These are phyloP conservation scores for Xylota segnis DNA, from an alignment of 2,888 invertebrate species.

Conservation along the genomic window DNA sequence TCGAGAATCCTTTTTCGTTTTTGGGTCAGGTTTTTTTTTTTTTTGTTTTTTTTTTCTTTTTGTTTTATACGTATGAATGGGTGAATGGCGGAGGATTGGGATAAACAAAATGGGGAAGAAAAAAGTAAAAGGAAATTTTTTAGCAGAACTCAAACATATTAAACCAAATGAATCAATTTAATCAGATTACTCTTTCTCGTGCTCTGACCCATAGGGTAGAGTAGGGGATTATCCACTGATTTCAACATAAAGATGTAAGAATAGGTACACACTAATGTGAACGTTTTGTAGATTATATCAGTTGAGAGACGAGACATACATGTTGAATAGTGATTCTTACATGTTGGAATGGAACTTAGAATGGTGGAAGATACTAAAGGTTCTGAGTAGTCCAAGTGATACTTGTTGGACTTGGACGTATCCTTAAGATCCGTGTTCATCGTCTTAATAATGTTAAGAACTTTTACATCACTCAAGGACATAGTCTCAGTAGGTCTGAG, in stretches of 20 bases:
- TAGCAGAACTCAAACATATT: slow-evolving; percentile 64
- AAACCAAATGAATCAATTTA: slow-evolving; percentile 61
- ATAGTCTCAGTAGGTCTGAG: too few relatives aligned
- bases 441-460: too few relatives aligned
- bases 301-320: too few relatives aligned
- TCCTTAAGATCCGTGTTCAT: too few relatives aligned
- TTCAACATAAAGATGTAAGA: not conserved
- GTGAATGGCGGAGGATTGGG: slow-evolving; percentile 43
- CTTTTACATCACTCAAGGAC: too few relatives aligned
- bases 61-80: not conserved
- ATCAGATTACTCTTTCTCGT: slow-evolving; percentile 52
- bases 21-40: slow-evolving; percentile 36
- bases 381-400: too few relatives aligned
- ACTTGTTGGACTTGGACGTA: too few relatives aligned
- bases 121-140: slow-evolving; percentile 42
- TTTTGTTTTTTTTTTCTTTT: not conserved
- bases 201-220: slow-evolving; percentile 40
- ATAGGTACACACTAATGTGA: too few relatives aligned
- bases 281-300: too few relatives aligned
- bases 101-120: slow-evolving; percentile 22
- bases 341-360: too few relatives aligned
- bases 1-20: slow-evolving; percentile 69
- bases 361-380: too few relatives aligned
- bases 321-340: too few relatives aligned
- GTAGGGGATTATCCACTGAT: not conserved